phyloP scores from a whole-genome alignment of 1,140 invertebrate species.

The Drosophila asahinai region DNA sequence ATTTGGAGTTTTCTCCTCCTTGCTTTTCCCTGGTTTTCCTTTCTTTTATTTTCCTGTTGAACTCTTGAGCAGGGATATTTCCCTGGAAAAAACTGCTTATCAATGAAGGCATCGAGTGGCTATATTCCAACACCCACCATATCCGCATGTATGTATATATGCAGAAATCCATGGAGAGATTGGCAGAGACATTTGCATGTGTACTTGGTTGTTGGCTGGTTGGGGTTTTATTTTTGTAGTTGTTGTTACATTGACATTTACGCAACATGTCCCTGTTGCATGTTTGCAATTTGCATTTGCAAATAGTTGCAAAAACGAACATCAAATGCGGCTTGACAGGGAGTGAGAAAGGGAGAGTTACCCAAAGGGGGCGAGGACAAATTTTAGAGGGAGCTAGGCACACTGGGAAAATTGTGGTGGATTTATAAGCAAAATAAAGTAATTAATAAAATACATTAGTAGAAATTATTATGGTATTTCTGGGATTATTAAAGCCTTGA shows the following conservation, averaged over 20 bases:
- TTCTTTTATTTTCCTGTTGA: conserved; percentile 37
- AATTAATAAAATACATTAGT: not conserved
- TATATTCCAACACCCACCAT: conserved; percentile 17
- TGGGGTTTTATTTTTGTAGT: conserved; percentile 16
- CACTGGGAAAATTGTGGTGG: not conserved
- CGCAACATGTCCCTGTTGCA: conserved; percentile 83
- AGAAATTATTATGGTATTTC: no score
- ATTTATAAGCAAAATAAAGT: not conserved
- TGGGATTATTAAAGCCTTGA: not conserved
- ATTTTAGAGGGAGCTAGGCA: not conserved
- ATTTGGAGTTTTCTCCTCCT: conserved; percentile 18
- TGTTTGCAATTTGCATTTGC: conserved; percentile 84
- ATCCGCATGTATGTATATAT: not conserved
- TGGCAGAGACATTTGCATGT: conserved; percentile 54
- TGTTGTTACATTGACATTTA: conserved; percentile 75
- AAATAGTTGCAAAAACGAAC: conserved; percentile 83
- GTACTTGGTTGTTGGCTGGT: conserved; percentile 40
- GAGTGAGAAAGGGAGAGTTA: not conserved
- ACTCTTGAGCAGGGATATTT: not conserved
- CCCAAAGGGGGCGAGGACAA: not conserved
- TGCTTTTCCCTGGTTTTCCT: not conserved
- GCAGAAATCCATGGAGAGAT: conserved; percentile 25
- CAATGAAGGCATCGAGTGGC: conserved; percentile 53
- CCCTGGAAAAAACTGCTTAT: conserved; percentile 43
- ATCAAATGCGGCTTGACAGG: conserved; percentile 73